phyloP scores from a whole-genome alignment of 1,140 invertebrate genomes.

The Drosophila azteca region DNA sequence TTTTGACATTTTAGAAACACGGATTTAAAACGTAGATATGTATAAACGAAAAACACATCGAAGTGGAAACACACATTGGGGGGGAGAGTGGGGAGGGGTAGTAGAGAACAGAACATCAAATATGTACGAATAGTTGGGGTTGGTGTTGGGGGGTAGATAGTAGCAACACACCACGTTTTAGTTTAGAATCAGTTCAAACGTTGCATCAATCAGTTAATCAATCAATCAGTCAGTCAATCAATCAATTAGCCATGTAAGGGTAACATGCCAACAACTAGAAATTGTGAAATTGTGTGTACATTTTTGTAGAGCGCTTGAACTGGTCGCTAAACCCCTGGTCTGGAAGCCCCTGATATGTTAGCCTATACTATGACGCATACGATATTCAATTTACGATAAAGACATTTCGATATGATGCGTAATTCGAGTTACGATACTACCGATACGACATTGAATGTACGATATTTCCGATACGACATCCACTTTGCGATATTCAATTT shows the following conservation, averaged over 20 bases:
- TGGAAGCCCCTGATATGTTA: no score
- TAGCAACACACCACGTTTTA: constrained; percentile 38
- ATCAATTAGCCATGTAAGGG: constrained; percentile 65
- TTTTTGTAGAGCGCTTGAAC: constrained; percentile 66
- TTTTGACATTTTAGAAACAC: constrained; percentile 14
- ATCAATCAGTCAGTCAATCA: constrained; percentile 53
- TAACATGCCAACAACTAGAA: constrained; percentile 69
- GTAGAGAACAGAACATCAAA: constrained; percentile 51
- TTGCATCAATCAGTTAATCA: constrained; percentile 60
- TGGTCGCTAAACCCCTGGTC: constrained; percentile 48
- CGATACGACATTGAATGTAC: no score
- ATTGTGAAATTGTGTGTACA: constrained; percentile 45
- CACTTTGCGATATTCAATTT: no score
- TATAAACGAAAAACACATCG: no score
- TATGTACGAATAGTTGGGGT: constrained; percentile 22
- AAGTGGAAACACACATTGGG: constrained; percentile 30
- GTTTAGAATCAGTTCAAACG: constrained; percentile 77
- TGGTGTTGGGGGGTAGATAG: background rate
- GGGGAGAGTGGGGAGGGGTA: no score
- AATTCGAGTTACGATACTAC: no score
- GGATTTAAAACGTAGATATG: constrained; percentile 16
- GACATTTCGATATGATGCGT: no score
- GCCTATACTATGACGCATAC: constrained; percentile 9
- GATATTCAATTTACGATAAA: no score
- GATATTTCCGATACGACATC: no score